Base-by-base conservation (phyloP, 2,113 vertebrate species). In the Notarius quadriscutis region DNA sequence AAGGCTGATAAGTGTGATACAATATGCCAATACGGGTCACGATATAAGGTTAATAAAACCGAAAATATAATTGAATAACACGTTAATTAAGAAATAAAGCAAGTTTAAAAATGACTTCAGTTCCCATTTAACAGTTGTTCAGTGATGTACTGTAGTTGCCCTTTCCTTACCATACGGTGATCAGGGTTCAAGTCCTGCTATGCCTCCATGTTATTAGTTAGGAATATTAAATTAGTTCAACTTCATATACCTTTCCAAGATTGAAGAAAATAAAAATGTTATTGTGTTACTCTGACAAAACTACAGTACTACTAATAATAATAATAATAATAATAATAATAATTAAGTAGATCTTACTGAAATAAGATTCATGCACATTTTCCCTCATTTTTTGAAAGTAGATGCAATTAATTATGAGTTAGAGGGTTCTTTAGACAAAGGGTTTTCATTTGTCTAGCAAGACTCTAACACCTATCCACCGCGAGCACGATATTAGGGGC, bases 401-500 rank as follows among this genome's bases (percentile, higher is more conserved):
- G 2, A 34, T 34, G 0, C 5, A 20, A 81, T 6, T 1, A 81
- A 7, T 62, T 48, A 62, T 62, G 2, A 81, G 48, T 7, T 7
- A 12, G 10, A 81, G 34, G 41, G 57, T 14, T 87, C 83, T 72
- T 83, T 81, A 81, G 80, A 84, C 30, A 80, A 74, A 83, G 85
- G 72, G 62, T 83, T 87, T 84, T 77, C 74, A 87, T 91, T 83
- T 84, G 72, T 89, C 72, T 86, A 72, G 25, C 77, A 85, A 87
- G 57, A 80, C 55, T 80, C 34, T 55, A 41, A 84, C 27, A 74
- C 67, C 50, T 79, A 65, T 88, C 82, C 83, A 80, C 74, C 53
- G 82, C 85, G 74, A 77, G 60, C 81, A 71, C 78, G 87, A 89
- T 89, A 91, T 90, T 87, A 86, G 84, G 83, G 88, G 89, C 86